Percentiles rank a stretch among this genome's conserved stretches.
These are phyloP conservation scores for Cerceris ruficornis DNA, from an alignment of 2,888 invertebrate species.

Conservation along the genomic window DNA sequence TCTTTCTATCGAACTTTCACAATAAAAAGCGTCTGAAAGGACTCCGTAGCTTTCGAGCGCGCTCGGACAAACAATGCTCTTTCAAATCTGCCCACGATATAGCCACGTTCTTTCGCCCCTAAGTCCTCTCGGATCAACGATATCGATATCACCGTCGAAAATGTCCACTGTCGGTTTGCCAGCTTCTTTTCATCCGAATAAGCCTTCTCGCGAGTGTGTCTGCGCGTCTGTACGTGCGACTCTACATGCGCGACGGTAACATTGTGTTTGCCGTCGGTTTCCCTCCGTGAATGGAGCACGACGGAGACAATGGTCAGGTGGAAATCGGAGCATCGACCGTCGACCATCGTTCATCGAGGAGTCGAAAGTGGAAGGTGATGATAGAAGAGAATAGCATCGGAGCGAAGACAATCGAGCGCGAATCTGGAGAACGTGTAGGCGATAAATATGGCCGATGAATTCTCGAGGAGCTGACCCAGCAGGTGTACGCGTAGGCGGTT, in stretches of 20 bases:
- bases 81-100: background rate
- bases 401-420: background rate
- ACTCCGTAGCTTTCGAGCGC: background rate
- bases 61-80: background rate
- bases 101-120: background rate
- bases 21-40: background rate
- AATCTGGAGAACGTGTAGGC: background rate
- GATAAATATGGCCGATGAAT: slow-evolving; percentile 13
- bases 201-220: background rate
- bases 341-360: slow-evolving; percentile 28
- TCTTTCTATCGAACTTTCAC: background rate
- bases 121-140: slow-evolving; percentile 1
- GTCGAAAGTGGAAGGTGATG: background rate
- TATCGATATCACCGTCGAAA: slow-evolving; percentile 24
- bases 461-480: slow-evolving; percentile 37
- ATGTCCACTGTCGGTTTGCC: slow-evolving; percentile 1
- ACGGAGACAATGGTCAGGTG: slow-evolving; percentile 34
- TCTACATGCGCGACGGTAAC: too few relatives aligned
- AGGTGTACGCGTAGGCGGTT: slow-evolving; percentile 26
- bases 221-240: background rate
- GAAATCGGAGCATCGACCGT: slow-evolving; percentile 1
- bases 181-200: slow-evolving; percentile 1
- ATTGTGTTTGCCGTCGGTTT: slow-evolving; percentile 27
- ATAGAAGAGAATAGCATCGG: background rate
- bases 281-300: slow-evolving; percentile 31